Base-by-base conservation (phyloP, 1,140 invertebrate species). In the Papilio helenus region DNA sequence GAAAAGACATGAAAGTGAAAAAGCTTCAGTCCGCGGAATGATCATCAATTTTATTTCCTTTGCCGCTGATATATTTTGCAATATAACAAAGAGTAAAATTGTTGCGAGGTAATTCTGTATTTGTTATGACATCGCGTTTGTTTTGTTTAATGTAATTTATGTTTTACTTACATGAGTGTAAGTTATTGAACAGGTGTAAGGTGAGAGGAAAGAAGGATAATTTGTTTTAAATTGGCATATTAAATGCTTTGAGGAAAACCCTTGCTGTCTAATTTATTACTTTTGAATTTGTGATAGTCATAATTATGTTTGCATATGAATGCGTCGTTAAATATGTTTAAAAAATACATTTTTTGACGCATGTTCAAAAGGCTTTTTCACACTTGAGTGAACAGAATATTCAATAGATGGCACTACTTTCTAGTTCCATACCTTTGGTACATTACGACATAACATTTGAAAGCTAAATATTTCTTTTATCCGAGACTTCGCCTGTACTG, bases 21-120 rank as follows among this genome's bases (percentile, higher is more conserved):
- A 74, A 49, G 72, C 72, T 49, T 74, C 20, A 44, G n/a, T 74
- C 14, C n/a, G 26, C 44, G 72, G 42, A 51, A 74, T 29, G 39
- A 51, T 74, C 72, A 73, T 73, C 72, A 74, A 74, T 74, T 74
- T 51, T 74, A 74, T 74, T 74, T 51, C 46, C 72, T 74, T 74
- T 74, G 20, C 72, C 72, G 72, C 46, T 16, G 72, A 16, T 46
- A 74, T 74, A 74, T 73, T 44, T 42, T 46, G n/a, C 39, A 51
- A 26, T 51, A 68, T 44, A 74, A 74, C 72, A 74, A 73, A 49
- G 14, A 73, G 42, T n/a, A 49, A 73, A 46, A 73, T 73, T 73
- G 72, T 49, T 73, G 42, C 39, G 42, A 49, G 42, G 39, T 73
- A 73, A 72, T 72, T 72, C n/a, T 46, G 72, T 49, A 23, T 74